A percentile compares a stretch with the other conserved stretches of the same genome.
Evolutionary conservation across 2,888 invertebrate species (phyloP).

Genomic region (Drosophila longiperda): DNA sequence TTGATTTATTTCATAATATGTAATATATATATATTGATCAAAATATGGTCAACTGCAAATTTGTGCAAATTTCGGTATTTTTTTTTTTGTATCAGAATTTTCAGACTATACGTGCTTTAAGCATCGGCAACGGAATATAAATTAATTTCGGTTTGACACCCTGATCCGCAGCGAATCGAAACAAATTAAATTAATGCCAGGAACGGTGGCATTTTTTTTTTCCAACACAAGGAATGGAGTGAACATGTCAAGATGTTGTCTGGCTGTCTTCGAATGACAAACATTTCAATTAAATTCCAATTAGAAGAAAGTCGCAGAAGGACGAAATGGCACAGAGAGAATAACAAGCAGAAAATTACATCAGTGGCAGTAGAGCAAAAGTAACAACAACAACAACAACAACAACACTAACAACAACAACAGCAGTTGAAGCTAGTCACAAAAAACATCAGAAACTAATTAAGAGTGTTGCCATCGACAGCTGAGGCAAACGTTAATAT

Average conservation of each 20-base stretch:
- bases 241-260: constrained; percentile 30
- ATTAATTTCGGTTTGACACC: background rate
- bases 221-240: constrained; percentile 5
- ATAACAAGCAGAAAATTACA: constrained; percentile 53
- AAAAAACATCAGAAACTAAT: constrained; percentile 61
- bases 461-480: constrained; percentile 63
- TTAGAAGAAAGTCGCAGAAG: constrained; percentile 54
- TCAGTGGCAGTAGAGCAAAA: constrained; percentile 26
- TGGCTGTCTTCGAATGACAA: constrained; percentile 51
- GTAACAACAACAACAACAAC: background rate
- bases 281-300: constrained; percentile 69
- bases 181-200: background rate
- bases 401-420: constrained; percentile 19
- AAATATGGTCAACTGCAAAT: background rate
- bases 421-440: constrained; percentile 13
- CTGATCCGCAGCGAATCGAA: constrained; percentile 7
- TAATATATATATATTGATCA: background rate
- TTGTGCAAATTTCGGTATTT: background rate
- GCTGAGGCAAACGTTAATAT: constrained; percentile 18
- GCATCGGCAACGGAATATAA: background rate
- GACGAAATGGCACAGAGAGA: constrained; percentile 18
- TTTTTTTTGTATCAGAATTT: background rate
- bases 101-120: background rate
- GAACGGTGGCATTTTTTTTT: background rate
- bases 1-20: background rate